Evolutionary conservation across 2,888 invertebrate genomes (phyloP).

Genomic region (Plemyria rubiginata): DNA sequence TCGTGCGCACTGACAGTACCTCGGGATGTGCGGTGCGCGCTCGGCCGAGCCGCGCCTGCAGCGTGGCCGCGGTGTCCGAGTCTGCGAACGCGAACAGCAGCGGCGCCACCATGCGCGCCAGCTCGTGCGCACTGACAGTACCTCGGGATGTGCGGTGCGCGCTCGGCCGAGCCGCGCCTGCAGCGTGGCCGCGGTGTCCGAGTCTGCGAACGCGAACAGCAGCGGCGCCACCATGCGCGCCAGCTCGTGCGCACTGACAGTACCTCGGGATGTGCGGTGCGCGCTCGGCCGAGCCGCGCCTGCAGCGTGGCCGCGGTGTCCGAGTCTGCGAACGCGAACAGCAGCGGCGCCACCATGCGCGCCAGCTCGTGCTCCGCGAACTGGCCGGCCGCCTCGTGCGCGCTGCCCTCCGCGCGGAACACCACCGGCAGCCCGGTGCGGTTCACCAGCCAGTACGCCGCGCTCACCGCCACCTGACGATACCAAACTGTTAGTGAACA

Average conservation of each 20-base stretch:
- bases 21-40: slow-evolving; percentile 79
- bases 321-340: slow-evolving; percentile 96
- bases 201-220: slow-evolving; percentile 96
- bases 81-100: slow-evolving; percentile 97
- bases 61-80: slow-evolving; percentile 92
- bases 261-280: slow-evolving; percentile 75
- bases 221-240: slow-evolving; percentile 96
- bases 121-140: slow-evolving; percentile 90
- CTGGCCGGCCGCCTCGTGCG: slow-evolving; percentile 93
- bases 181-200: slow-evolving; percentile 92
- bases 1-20: slow-evolving; percentile 90
- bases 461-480: slow-evolving; percentile 88
- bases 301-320: slow-evolving; percentile 92
- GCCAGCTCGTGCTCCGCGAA: slow-evolving; percentile 97
- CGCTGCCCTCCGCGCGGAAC: slow-evolving; percentile 94
- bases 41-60: slow-evolving; percentile 91
- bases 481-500: background rate
- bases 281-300: slow-evolving; percentile 89
- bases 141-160: slow-evolving; percentile 76
- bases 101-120: slow-evolving; percentile 96
- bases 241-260: slow-evolving; percentile 91
- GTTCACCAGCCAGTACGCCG: slow-evolving; percentile 98
- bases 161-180: slow-evolving; percentile 90
- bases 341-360: slow-evolving; percentile 94
- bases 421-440: slow-evolving; percentile 98